These are phyloP conservation scores for Sebastes matsubarae DNA, from an alignment of 2,797 vertebrate genomes.

Conservation along the genomic window DNA sequence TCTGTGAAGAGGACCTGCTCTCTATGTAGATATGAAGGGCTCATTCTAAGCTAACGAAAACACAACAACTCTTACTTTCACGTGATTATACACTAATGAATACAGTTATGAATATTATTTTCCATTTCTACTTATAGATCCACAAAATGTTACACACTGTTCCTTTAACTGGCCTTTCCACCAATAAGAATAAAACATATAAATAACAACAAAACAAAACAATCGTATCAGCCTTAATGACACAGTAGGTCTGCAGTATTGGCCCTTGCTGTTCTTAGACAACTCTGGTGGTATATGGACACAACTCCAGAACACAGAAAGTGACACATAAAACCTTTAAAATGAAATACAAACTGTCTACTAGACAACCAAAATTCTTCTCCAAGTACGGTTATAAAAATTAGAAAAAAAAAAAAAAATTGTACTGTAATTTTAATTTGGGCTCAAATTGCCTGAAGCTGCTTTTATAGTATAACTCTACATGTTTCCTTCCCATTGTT, in stretches of 20 bases:
- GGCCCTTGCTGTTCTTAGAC: background rate
- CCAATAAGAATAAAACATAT: background rate
- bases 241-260: background rate
- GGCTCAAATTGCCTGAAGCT: background rate
- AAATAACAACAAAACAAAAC: background rate
- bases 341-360: background rate
- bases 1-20: too few relatives aligned
- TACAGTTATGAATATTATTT: fast-evolving
- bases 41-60: too few relatives aligned
- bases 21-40: too few relatives aligned
- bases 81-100: too few relatives aligned
- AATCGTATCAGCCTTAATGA: background rate
- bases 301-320: background rate
- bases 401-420: background rate
- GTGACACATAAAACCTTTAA: background rate
- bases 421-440: background rate
- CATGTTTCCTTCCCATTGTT: background rate
- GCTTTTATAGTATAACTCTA: background rate
- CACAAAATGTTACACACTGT: too few relatives aligned
- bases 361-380: background rate
- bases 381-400: background rate
- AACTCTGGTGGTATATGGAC: background rate
- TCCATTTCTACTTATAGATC: too few relatives aligned
- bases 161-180: background rate
- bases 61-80: too few relatives aligned